Evolutionary conservation across 2,797 vertebrate species (phyloP), one percentile per base, ranked within the genome.

Genomic region (Parambassis ranga): DNA sequence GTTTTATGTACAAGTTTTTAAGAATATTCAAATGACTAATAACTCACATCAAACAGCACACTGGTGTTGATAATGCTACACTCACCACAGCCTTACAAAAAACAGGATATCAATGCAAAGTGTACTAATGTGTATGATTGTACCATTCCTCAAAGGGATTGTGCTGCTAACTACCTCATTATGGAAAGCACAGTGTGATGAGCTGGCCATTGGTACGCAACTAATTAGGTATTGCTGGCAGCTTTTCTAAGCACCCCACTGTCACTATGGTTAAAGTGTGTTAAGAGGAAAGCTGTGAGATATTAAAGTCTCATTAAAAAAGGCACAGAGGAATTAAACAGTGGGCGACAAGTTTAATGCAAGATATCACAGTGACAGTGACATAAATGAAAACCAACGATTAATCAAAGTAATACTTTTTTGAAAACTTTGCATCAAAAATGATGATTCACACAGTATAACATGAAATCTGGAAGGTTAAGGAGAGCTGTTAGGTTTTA

Each of bases 171-270:
- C 57, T 15, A 38, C 59, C 62, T 65, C 61, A 55, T 79, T 78
- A 68, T 10, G 16, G 30, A 59, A 43, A 42, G 28, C 59, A 63
- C 32, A 20, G 47, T 28, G 46, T 47, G 51, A 59, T 66, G 62
- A 65, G 43, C 55, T 61, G 36, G 42, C 35, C 7, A 23, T 46
- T 76, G 55, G 48, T 60, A 60, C 49, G 65, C 62, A 61, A 24
- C 57, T 81, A 69, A 83, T 79, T 71, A 62, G 42, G 20, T 32
- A 42, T 10, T 23, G 14, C 68, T 60, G 31, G 32, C 35, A 71
- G 65, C 44, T 43, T 67, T 51, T 71, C 52, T 24, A 51, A 35
- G 48, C 41, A 28, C 9, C 41, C 28, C 4, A 0, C 20, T 22
- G 46, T 52, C 51, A 39, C 27, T 15, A 3, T 65, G 50, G 11